Percentiles rank a stretch among this genome's conserved stretches.
Evolutionary conservation across 2,888 invertebrate genomes (phyloP).

Genomic region (Metalampra italica): DNA sequence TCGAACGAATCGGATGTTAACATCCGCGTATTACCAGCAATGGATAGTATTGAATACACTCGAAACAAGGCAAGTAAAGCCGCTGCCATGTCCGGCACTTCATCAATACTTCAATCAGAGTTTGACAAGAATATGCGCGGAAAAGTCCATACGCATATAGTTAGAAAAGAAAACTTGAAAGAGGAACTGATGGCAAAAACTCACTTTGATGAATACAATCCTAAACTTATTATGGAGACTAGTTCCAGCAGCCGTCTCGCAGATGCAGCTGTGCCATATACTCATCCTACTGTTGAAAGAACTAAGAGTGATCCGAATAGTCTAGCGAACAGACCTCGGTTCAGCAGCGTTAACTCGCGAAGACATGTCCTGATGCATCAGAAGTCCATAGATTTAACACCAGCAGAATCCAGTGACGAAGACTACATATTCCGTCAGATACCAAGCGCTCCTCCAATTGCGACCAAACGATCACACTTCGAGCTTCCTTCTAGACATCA

Average conservation of each 20-base stretch:
- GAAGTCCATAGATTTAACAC: slow-evolving; percentile 90
- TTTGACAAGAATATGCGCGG: slow-evolving; percentile 78
- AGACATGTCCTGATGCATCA: slow-evolving; percentile 90
- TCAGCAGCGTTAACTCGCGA: slow-evolving; percentile 85
- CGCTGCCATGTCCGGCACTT: slow-evolving; percentile 59
- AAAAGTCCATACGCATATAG: slow-evolving; percentile 57
- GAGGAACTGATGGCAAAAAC: slow-evolving; percentile 83
- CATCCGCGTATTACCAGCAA: slow-evolving; percentile 68
- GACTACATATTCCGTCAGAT: slow-evolving; percentile 88
- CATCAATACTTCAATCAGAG: slow-evolving; percentile 79
- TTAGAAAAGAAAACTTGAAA: slow-evolving; percentile 77
- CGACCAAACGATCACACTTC: slow-evolving; percentile 85
- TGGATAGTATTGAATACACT: slow-evolving; percentile 77
- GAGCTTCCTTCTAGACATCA: slow-evolving; percentile 77
- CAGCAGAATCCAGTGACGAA: slow-evolving; percentile 91
- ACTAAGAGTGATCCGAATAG: slow-evolving; percentile 93
- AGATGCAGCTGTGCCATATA: slow-evolving; percentile 75
- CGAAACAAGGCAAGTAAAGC: slow-evolving; percentile 74
- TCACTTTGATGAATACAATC: slow-evolving; percentile 85
- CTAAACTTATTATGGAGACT: slow-evolving; percentile 78
- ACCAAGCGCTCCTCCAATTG: slow-evolving; percentile 84
- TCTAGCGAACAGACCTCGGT: slow-evolving; percentile 83
- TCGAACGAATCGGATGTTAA: slow-evolving; percentile 75
- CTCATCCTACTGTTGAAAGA: slow-evolving; percentile 87
- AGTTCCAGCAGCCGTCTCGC: slow-evolving; percentile 73